phyloP scores from a whole-genome alignment of 2,113 vertebrate species.

The Phrynosoma blainvillii region DNA sequence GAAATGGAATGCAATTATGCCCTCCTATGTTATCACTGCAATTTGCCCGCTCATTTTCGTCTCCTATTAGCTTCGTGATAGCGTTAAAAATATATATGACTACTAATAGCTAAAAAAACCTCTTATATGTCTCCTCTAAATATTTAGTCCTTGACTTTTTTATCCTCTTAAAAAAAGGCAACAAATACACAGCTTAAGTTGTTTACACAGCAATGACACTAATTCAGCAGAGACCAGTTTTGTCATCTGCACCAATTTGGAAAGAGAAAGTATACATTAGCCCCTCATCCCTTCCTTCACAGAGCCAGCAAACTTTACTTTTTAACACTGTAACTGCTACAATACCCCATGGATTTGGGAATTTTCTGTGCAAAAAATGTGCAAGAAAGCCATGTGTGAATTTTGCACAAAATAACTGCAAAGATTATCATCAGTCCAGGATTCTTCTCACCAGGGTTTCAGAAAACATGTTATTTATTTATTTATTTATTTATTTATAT shows the following conservation, averaged over 20 bases:
- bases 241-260: background rate
- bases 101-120: background rate
- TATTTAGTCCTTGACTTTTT: background rate
- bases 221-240: background rate
- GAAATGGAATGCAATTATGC: slow-evolving; percentile 17
- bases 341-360: too few species aligned
- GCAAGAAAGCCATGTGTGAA: too few species aligned
- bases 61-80: slow-evolving; percentile 12
- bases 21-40: background rate
- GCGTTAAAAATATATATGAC: background rate
- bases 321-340: too few species aligned
- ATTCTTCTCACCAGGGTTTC: too few species aligned
- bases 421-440: too few species aligned
- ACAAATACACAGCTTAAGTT: background rate
- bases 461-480: too few species aligned
- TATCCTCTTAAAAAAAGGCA: background rate
- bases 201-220: background rate
- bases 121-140: background rate
- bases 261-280: background rate
- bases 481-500: too few species aligned
- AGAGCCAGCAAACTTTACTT: too few species aligned
- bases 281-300: too few species aligned
- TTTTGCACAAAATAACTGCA: too few species aligned
- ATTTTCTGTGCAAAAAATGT: too few species aligned
- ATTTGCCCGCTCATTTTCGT: background rate